Evolutionary conservation across 2,113 vertebrate species (phyloP).

Genomic region (Henicopernis longicauda): DNA sequence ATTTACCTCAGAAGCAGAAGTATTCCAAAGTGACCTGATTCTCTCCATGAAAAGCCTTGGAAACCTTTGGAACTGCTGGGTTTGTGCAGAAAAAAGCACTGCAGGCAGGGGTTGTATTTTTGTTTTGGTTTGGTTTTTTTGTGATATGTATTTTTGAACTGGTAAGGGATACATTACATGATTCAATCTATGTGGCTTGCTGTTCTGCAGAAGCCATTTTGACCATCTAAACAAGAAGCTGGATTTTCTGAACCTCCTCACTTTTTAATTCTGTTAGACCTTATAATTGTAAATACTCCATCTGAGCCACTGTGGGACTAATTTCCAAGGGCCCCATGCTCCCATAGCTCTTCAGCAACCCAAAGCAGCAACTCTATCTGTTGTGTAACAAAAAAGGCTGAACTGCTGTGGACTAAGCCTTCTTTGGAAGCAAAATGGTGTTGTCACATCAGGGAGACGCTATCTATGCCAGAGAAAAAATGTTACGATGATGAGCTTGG

Average conservation of each 20-base stretch:
- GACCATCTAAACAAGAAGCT: neutral
- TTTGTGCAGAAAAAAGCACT: neutral
- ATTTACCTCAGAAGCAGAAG: neutral
- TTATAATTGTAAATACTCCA: neutral
- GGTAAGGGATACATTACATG: neutral
- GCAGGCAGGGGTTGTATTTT: neutral
- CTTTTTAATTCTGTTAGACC: neutral
- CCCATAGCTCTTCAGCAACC: neutral
- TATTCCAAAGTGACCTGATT: neutral
- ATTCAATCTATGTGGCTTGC: neutral
- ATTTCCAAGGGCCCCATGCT: neutral
- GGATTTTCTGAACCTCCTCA: neutral
- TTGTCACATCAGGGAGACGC: neutral
- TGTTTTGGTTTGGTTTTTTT: neutral
- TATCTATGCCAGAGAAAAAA: neutral
- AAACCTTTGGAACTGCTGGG: neutral
- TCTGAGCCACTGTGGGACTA: neutral
- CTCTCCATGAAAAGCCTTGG: neutral
- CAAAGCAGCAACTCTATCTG: neutral
- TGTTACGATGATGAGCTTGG: neutral
- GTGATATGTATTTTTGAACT: neutral
- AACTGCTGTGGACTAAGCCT: neutral
- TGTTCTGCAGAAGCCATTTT: neutral
- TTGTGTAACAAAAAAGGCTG: neutral
- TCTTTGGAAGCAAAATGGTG: neutral